A percentile compares a stretch with the other conserved stretches of the same genome.
These are phyloP conservation scores for Noctilio leporinus DNA, from an alignment of 2,113 vertebrate species.

Conservation along the genomic window DNA sequence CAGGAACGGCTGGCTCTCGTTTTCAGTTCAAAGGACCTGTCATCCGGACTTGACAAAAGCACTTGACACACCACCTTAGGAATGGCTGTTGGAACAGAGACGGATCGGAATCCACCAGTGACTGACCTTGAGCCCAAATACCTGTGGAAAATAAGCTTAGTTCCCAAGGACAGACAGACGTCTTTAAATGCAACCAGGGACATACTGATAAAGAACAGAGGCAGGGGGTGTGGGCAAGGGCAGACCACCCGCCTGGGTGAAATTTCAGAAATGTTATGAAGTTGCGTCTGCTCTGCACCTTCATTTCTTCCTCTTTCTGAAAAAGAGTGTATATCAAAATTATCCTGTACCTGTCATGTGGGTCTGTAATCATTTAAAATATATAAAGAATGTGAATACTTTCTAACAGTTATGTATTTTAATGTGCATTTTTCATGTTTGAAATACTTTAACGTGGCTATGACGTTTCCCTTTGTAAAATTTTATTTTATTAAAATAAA, in stretches of 20 bases:
- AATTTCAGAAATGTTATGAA: accelerated
- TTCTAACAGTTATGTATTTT: neutral
- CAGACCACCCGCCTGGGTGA: accelerated
- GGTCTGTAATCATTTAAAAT: neutral
- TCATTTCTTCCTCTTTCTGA: neutral
- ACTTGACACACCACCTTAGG: too few relatives aligned
- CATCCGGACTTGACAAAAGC: neutral
- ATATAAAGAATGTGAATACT: neutral
- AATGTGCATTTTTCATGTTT: neutral
- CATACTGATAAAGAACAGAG: neutral
- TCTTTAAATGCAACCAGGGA: neutral
- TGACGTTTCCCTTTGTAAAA: neutral
- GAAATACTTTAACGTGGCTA: neutral
- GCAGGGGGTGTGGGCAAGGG: neutral
- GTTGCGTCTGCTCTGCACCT: neutral
- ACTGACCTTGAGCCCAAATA: neutral
- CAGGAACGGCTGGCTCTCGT: accelerated
- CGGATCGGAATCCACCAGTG: neutral
- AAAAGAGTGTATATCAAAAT: neutral
- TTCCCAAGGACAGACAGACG: neutral
- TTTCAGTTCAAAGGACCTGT: neutral
- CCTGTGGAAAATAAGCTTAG: neutral
- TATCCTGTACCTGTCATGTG: neutral
- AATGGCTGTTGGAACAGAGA: neutral
- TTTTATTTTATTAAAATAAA: neutral